A percentile compares a stretch with the other conserved stretches of the same genome.
These are phyloP conservation scores for Trachelipus rathkii DNA, from an alignment of 1,140 invertebrate species.

Conservation along the genomic window DNA sequence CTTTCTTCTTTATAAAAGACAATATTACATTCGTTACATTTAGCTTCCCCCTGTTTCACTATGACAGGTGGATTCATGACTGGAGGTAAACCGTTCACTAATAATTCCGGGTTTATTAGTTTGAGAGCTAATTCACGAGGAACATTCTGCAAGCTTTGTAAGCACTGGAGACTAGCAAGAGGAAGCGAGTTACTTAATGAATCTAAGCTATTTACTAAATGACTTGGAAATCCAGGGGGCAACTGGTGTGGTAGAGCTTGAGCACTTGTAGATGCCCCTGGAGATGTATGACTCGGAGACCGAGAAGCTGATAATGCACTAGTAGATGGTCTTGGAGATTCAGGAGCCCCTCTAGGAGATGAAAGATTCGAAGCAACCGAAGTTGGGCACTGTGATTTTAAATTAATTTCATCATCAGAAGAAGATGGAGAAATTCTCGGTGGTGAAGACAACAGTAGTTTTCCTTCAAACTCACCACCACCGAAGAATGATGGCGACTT, in stretches of 20 bases:
- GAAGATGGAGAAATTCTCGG: constrained; percentile 36
- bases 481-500: constrained; percentile 31
- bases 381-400: constrained; percentile 34
- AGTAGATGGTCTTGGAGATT: constrained; percentile 43
- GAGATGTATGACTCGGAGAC: constrained; percentile 14
- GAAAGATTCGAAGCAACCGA: constrained; percentile 34
- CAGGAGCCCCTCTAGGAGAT: constrained; percentile 34
- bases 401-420: constrained; percentile 27
- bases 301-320: constrained; percentile 17
- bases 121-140: constrained; percentile 61
- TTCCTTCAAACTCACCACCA: constrained; percentile 38
- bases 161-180: constrained; percentile 38
- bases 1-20: constrained; percentile 95
- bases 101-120: constrained; percentile 46
- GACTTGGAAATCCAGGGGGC: constrained; percentile 30
- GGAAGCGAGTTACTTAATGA: constrained; percentile 17
- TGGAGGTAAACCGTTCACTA: constrained; percentile 55
- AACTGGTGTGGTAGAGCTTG: constrained; percentile 32
- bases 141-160: constrained; percentile 43
- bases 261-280: constrained; percentile 28
- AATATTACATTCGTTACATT: constrained; percentile 94
- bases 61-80: constrained; percentile 40
- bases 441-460: constrained; percentile 38
- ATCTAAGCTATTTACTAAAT: constrained; percentile 14
- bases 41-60: constrained; percentile 67